Evolutionary conservation across 2,888 invertebrate species (phyloP).

Genomic region (Embidobia sp.): DNA sequence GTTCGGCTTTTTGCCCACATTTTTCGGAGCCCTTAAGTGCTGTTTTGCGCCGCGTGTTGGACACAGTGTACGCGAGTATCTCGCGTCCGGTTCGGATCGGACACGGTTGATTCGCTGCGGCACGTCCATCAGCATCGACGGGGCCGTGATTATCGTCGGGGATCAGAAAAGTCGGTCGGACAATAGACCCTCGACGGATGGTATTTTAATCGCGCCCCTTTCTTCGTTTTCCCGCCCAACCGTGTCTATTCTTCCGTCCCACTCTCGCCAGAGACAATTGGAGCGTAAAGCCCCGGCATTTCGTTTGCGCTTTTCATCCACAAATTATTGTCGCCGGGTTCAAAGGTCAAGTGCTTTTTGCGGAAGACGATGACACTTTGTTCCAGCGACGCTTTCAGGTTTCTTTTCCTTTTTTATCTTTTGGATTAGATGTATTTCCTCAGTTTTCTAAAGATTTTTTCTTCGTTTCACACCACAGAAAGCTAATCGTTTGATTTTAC

Average conservation of each 20-base stretch:
- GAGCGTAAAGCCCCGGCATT: slow-evolving; percentile 68
- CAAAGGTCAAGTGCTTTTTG: slow-evolving; percentile 42
- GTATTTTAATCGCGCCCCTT: slow-evolving; percentile 69
- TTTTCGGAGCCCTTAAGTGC: slow-evolving; percentile 43
- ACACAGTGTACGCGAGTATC: slow-evolving; percentile 16
- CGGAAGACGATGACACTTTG: slow-evolving; percentile 26
- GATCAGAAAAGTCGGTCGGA: slow-evolving; percentile 66
- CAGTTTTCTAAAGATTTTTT: too few relatives aligned
- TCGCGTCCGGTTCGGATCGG: slow-evolving; percentile 51
- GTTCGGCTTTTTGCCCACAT: slow-evolving; percentile 28
- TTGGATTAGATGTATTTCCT: too few relatives aligned
- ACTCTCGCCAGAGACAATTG: slow-evolving; percentile 67
- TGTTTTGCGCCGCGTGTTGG: slow-evolving; percentile 33
- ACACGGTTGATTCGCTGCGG: slow-evolving; percentile 66
- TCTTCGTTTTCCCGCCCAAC: slow-evolving; percentile 62
- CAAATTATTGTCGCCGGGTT: slow-evolving; percentile 47
- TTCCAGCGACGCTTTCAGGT: too few relatives aligned
- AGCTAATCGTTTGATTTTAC: too few relatives aligned
- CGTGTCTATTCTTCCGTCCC: slow-evolving; percentile 54
- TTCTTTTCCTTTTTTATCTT: background rate
- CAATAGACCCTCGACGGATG: slow-evolving; percentile 68
- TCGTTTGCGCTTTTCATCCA: slow-evolving; percentile 52
- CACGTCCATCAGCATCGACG: slow-evolving; percentile 63
- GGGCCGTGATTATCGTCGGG: slow-evolving; percentile 58
- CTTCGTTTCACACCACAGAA: too few relatives aligned